phyloP scores from a whole-genome alignment of 2,797 vertebrate genomes.

The Adrianichthys oophorus region DNA sequence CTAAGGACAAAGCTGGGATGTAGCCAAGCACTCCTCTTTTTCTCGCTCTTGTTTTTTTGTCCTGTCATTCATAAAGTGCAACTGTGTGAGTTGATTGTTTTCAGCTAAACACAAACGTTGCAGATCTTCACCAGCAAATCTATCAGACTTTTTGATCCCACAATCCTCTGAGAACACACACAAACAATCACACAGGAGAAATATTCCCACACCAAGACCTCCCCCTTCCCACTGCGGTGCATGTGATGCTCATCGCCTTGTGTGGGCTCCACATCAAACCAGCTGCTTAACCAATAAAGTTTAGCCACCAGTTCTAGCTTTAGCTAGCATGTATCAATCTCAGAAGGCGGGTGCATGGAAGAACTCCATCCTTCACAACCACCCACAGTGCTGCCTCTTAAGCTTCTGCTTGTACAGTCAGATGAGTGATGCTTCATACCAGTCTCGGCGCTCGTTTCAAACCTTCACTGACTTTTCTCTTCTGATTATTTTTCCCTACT shows the following conservation, averaged over 20 bases:
- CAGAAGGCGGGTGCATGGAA: slow-evolving; percentile 7
- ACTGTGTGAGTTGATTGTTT: background rate
- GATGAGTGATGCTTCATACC: slow-evolving; percentile 15
- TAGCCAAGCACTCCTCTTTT: slow-evolving; percentile 60
- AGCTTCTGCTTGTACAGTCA: slow-evolving; percentile 17
- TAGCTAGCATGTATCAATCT: slow-evolving; percentile 37
- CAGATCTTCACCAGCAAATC: background rate
- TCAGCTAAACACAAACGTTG: background rate
- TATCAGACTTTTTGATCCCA: background rate
- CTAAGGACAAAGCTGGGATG: slow-evolving; percentile 80
- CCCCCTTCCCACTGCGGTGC: slow-evolving; percentile 25
- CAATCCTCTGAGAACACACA: slow-evolving; percentile 6
- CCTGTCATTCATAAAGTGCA: slow-evolving; percentile 1
- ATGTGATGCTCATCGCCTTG: slow-evolving; percentile 61
- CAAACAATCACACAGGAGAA: slow-evolving; percentile 40
- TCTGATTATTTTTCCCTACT: background rate
- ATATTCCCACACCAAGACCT: slow-evolving; percentile 40
- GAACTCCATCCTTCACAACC: slow-evolving; percentile 40
- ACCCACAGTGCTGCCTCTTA: slow-evolving; percentile 52
- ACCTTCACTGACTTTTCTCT: slow-evolving; percentile 4
- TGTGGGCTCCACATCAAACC: slow-evolving; percentile 72
- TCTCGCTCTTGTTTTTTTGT: background rate
- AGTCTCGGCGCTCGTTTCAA: slow-evolving; percentile 10
- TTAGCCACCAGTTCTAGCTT: slow-evolving; percentile 43
- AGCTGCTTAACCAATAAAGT: slow-evolving; percentile 62